Evolutionary conservation across 1,140 invertebrate genomes (phyloP).

Genomic region (Ceratosolen solmsi): DNA sequence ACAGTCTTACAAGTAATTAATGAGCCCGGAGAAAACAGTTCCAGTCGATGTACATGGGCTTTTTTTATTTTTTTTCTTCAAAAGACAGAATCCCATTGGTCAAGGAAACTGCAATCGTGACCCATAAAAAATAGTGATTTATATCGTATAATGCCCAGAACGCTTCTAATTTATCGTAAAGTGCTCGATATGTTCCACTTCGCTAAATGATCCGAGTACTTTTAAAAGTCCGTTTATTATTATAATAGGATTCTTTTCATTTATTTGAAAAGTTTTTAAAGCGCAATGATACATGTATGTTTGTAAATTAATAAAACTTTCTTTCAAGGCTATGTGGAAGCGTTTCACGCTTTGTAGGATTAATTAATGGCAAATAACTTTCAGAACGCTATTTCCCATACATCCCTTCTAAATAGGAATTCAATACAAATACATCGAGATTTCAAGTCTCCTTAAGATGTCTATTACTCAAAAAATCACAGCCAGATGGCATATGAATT

Average conservation of each 20-base stretch:
- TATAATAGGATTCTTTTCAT: too few relatives aligned
- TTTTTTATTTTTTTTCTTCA: too few relatives aligned
- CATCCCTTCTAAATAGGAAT: neutral
- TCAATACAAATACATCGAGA: too few relatives aligned
- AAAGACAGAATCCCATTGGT: neutral
- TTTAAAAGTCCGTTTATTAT: too few relatives aligned
- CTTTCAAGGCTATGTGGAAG: neutral
- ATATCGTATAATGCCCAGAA: neutral
- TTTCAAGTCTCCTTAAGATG: neutral
- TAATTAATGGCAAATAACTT: neutral
- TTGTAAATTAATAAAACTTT: neutral
- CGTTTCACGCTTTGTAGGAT: neutral
- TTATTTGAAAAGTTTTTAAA: too few relatives aligned
- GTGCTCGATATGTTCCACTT: neutral
- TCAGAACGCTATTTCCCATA: too few relatives aligned
- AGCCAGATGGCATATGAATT: neutral
- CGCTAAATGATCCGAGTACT: neutral
- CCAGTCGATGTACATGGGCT: neutral
- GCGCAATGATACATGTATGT: too few relatives aligned
- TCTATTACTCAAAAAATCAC: neutral
- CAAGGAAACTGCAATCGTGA: neutral
- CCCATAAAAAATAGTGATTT: neutral
- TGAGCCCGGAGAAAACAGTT: neutral
- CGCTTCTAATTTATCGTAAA: neutral
- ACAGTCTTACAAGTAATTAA: neutral